Conservation (phyloP, 2,113 vertebrate genomes). For the Pollimyrus isidori region DNA sequence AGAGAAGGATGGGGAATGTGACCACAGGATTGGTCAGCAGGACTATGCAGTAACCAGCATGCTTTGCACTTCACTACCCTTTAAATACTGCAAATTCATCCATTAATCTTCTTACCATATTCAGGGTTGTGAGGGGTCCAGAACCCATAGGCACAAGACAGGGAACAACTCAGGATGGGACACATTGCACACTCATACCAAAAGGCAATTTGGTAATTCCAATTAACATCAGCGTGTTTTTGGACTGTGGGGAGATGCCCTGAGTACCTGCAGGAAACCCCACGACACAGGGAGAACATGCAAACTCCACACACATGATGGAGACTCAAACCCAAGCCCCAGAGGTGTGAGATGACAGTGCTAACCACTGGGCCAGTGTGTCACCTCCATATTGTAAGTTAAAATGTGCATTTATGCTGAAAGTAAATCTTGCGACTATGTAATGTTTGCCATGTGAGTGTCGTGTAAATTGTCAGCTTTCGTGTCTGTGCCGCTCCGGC, state of each 20-base stretch:
- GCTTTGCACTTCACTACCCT: too few relatives aligned
- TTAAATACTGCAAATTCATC: conserved; percentile 25
- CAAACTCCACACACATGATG: too few relatives aligned
- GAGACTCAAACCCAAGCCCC: not conserved
- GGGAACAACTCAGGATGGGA: too few relatives aligned
- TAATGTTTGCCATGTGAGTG: not conserved
- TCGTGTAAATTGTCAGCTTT: not conserved
- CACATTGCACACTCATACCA: not conserved
- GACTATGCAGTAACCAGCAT: too few relatives aligned
- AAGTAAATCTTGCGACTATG: not conserved
- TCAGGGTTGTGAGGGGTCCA: not conserved
- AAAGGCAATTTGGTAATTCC: not conserved
- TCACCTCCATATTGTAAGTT: not conserved
- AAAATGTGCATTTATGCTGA: not conserved
- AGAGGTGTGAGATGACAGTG: not conserved
- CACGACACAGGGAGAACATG: not conserved
- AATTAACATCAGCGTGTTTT: not conserved
- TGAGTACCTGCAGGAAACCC: not conserved
- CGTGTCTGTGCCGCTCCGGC: not conserved
- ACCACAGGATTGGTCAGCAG: too few relatives aligned
- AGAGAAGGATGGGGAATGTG: too few relatives aligned
- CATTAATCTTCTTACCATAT: not conserved
- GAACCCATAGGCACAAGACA: too few relatives aligned
- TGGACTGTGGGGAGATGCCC: not conserved
- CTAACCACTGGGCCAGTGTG: not conserved